Base-by-base conservation (phyloP, 2,888 invertebrate genomes). In the Slavum lentiscoides region DNA sequence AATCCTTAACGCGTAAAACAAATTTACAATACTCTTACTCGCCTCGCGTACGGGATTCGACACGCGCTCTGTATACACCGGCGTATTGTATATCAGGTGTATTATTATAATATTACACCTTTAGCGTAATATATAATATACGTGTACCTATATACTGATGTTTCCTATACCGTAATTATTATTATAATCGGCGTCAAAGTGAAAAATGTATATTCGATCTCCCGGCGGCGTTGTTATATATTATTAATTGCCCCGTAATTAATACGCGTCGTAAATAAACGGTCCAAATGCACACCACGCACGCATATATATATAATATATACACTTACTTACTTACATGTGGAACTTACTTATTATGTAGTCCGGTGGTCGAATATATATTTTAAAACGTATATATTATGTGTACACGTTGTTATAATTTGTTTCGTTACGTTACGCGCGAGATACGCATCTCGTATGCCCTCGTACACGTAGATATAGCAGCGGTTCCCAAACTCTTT, bases 201-300 rank as follows among this genome's bases (percentile, higher is more conserved):
- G 30, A 30, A 30, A 30, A 30, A 30, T 30, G 4, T 30, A 2
- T 4, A 30, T 30, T 30, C 30, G 30, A 30, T 30, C 43, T 43
- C 8, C 64, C 74, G 8, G 64, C 7, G 74, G 13, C 66, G 58
- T 37, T 58, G 73, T 74, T 43, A 43, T 5, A 43, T 74, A 30
- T 76, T 69, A 69, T 76, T 69, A 69, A 76, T 69, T 61, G 69
- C 69, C 69, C 76, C 59, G 76, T 76, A 69, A 69, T 69, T 69
- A 76, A 76, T 76, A 69, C 69, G 68, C 30, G 30, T 76, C 76
- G 76, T 69, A 76, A 77, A 77, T 37, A 69, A 77, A 15, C 37
- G 68, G 17, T 61, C 15, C 76, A 69, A 69, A 59, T 68, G 30
- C 59, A 59, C 59, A 21, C 6, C 59, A 21, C 59, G 11, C 21